Conservation (phyloP, 2,113 vertebrate species). For the Odontophorus gujanensis region DNA sequence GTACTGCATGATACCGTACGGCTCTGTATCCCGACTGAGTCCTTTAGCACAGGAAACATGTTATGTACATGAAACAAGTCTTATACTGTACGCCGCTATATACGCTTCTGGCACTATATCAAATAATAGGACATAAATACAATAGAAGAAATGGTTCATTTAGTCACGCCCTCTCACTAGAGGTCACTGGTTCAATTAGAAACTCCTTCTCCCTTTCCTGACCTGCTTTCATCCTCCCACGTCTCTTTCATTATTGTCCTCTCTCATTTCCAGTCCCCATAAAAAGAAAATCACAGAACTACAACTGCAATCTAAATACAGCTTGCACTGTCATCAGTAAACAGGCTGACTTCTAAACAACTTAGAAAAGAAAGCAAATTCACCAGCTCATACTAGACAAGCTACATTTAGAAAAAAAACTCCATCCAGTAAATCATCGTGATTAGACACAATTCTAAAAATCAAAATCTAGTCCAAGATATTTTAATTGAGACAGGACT, state of each 20-base stretch:
- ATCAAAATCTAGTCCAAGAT: neutral
- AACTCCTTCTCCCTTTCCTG: slow-evolving; percentile 59
- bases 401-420: neutral
- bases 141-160: slow-evolving; percentile 33
- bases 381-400: neutral
- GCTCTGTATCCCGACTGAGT: neutral
- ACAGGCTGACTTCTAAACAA: neutral
- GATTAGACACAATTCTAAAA: neutral
- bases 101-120: slow-evolving; percentile 32
- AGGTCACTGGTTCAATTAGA: slow-evolving; percentile 60
- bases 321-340: neutral
- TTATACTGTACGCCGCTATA: slow-evolving; percentile 15
- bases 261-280: slow-evolving; percentile 30
- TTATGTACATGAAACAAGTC: neutral
- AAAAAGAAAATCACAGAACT: slow-evolving; percentile 24
- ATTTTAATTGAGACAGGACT: neutral
- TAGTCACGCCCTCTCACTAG: slow-evolving; percentile 63
- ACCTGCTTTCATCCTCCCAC: slow-evolving; percentile 67
- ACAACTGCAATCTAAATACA: slow-evolving; percentile 14
- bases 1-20: slow-evolving; percentile 51
- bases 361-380: neutral
- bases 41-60: neutral
- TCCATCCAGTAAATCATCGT: neutral
- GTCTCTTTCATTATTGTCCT: slow-evolving; percentile 36
- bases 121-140: slow-evolving; percentile 59